Base-by-base conservation (phyloP, 2,797 vertebrate species). In the Hypotaenidia philippensis region DNA sequence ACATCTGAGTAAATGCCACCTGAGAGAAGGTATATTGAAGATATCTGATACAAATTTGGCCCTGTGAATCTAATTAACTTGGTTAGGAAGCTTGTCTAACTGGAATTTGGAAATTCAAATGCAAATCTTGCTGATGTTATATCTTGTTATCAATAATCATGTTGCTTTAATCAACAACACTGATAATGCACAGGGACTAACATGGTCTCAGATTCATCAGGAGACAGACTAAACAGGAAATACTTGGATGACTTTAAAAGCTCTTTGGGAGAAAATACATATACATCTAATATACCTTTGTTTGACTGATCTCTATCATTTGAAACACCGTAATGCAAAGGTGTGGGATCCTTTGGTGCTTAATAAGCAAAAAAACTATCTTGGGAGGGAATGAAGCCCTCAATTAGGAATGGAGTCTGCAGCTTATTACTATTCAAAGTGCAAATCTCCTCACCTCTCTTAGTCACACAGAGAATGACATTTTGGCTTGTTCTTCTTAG, bases 191-290 rank as follows among this genome's bases (percentile, higher is more conserved):
- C 13, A 69, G 57, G 49, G 59, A 83, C 40, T 79, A 75, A 88
- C n/a, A 32, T 45, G 32, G 60, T 44, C 65, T 83, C 49, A 65
- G 49, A 79, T 74, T 72, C 61, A 65, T 68, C 59, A 40, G 32
- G 70, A 96, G 50, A 22, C 45, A 87, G 78, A 97, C 92, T 92
- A 94, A 90, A 94, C 63, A 71, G 61, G 87, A 91, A 90, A 78
- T 84, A 76, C 71, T 89, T 93, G 63, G 8, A 79, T 77, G 41
- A 70, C 29, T 44, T 96, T 61, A 75, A 94, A 59, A 78, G 36
- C 27, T 87, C 21, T 32, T 77, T 61, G 29, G 40, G 38, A 70
- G 27, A 82, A 90, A 79, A 53, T 10, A 52, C 5, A 31, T 40
- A 45, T 9, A 47, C 5, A 45, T 60, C 6, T 59, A 83, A 77